Percentiles rank a stretch among this genome's conserved stretches.
Conservation (phyloP, 64 coral and sea anemone species). For the Pocillopora damicornis region DNA sequence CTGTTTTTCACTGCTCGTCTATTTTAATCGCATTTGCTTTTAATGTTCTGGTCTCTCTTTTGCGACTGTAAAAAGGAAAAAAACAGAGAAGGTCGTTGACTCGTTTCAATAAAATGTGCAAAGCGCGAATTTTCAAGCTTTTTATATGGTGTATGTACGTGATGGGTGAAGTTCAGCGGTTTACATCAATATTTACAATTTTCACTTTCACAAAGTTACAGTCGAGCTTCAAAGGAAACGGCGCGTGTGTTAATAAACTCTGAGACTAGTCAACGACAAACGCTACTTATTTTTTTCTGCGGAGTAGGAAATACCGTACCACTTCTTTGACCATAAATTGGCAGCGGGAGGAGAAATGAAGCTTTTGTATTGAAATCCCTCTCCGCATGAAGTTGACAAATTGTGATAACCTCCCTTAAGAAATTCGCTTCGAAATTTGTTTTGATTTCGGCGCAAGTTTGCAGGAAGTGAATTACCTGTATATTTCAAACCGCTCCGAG, state of each 20-base stretch:
- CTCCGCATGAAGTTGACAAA: not conserved
- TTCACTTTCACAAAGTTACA: constrained; percentile 47
- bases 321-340: constrained; percentile 9
- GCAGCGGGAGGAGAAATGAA: constrained; percentile 2
- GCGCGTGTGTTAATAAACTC: constrained; percentile 25
- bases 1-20: constrained; percentile 14
- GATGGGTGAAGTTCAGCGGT: constrained; percentile 4
- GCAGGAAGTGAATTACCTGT: not conserved
- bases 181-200: constrained; percentile 64
- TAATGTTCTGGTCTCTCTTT: not conserved
- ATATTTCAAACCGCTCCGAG: not conserved
- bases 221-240: constrained; percentile 48
- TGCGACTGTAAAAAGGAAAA: not conserved
- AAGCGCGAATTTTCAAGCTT: constrained; percentile 12
- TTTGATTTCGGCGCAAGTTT: constrained; percentile 1
- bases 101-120: not conserved
- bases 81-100: not conserved
- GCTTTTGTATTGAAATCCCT: not conserved
- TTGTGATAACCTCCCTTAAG: not conserved
- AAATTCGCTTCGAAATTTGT: constrained; percentile 1
- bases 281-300: constrained; percentile 29
- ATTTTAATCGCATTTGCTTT: constrained; percentile 29
- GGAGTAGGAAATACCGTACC: not conserved
- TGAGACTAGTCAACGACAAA: constrained; percentile 1
- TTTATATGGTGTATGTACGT: constrained; percentile 25